Base-by-base conservation (phyloP, 2,888 invertebrate genomes). In the Amphimallon solstitiale region DNA sequence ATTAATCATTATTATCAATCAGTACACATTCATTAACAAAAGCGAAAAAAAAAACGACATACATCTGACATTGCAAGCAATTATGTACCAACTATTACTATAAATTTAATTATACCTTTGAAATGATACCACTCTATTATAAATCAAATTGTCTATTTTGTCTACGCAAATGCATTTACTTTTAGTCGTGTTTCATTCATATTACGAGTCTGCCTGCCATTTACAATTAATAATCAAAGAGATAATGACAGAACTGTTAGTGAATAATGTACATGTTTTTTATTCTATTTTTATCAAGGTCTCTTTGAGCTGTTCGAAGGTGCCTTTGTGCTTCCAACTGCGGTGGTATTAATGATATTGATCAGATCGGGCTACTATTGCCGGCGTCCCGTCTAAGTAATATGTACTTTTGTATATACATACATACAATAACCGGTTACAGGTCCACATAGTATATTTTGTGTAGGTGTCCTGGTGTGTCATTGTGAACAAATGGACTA, bases 361-460 rank as follows among this genome's bases (percentile, higher is more conserved):
- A 71, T 73, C 70, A 69, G 70, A 66, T 68, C 59, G 62, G 66
- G 70, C 72, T 73, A 71, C 71, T 71, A 70, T 70, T 71, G 72
- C 70, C 38, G 45, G 43, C 43, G 29, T 45, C 45, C 14, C 34
- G 56, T 45, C 15, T n/a, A 45, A 17, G 45, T 29, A 29, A 29
- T 52, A 37, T 52, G 29, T 14, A 21, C 21, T 46, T 17, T 21
- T 46, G 52, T 14, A 29, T 15, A 35, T 52, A 37, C 35, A 19
- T 52, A 37, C 14, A 35, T 52, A 35, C 29, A 52, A 51, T 29
- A 29, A 29, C 29, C 29, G 29, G 29, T 29, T 71, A 67, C 69
- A 61, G 12, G 23, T 45, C 46, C 29, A 29, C 29, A 29, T 56
- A 14, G 46, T 43, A 34, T 59, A 34, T 59, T 34, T 56, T 64